A percentile compares a stretch with the other conserved stretches of the same genome.
Evolutionary conservation across 2,888 invertebrate genomes (phyloP).

Genomic region (Rhimphoctona megacephalus): DNA sequence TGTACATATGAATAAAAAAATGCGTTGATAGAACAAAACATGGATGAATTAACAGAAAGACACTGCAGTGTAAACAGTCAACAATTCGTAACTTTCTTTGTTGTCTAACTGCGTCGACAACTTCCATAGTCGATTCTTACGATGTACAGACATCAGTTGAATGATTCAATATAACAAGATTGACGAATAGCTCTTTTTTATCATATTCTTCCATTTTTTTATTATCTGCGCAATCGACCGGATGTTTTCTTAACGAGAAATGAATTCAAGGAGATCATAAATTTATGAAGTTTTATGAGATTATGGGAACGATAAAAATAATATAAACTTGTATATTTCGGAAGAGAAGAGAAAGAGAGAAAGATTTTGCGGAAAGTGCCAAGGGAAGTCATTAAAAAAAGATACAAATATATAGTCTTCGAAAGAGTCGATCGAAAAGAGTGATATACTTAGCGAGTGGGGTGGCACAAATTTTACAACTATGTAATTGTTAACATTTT

Average conservation of each 20-base stretch:
- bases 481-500: background rate
- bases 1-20: background rate
- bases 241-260: constrained; percentile 39
- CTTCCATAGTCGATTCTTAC: constrained; percentile 52
- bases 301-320: constrained; percentile 22
- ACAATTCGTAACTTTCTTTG: constrained; percentile 52
- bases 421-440: background rate
- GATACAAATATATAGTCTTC: background rate
- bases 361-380: constrained; percentile 36
- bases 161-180: background rate
- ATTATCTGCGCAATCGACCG: constrained; percentile 46
- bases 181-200: constrained; percentile 21
- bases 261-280: constrained; percentile 37
- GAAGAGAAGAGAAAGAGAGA: background rate
- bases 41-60: constrained; percentile 37
- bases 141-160: background rate
- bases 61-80: constrained; percentile 15
- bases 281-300: constrained; percentile 24
- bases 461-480: background rate
- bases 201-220: constrained; percentile 34
- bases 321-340: background rate
- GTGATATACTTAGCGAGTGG: background rate
- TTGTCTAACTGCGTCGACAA: constrained; percentile 37
- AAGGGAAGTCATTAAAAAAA: constrained; percentile 5
- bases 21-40: constrained; percentile 6